phyloP scores from a whole-genome alignment of 2,888 invertebrate species.

The Plemyria rubiginata region DNA sequence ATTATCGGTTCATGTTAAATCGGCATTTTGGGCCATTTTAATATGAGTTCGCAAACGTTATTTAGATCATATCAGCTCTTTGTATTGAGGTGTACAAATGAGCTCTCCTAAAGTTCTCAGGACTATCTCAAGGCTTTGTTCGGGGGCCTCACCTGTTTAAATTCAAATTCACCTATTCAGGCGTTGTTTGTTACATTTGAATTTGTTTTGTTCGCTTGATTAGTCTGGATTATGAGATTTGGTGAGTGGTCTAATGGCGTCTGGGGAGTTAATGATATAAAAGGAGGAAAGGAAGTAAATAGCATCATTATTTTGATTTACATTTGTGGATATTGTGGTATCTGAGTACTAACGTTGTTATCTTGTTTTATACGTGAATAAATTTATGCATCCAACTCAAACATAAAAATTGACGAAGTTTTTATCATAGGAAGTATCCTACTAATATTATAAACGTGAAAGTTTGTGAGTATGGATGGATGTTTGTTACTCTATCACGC shows the following conservation, averaged over 20 bases:
- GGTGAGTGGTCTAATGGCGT: constrained; percentile 27
- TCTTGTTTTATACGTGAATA: too few relatives aligned
- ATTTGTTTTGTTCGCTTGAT: constrained; percentile 42
- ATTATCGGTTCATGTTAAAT: constrained; percentile 49
- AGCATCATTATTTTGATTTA: background rate
- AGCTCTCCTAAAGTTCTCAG: constrained; percentile 63
- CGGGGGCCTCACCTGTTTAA: constrained; percentile 43
- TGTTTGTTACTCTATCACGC: too few relatives aligned
- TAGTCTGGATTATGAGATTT: constrained; percentile 30
- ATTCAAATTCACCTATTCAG: constrained; percentile 38
- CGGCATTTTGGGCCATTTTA: constrained; percentile 71
- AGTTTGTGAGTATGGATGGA: too few relatives aligned
- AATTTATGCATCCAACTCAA: too few relatives aligned
- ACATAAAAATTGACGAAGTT: too few relatives aligned
- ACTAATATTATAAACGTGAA: too few relatives aligned
- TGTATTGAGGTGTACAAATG: constrained; percentile 80
- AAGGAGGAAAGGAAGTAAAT: constrained; percentile 1
- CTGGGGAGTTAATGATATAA: constrained; percentile 1
- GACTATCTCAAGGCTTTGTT: constrained; percentile 54
- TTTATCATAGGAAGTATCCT: too few relatives aligned
- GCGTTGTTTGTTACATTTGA: constrained; percentile 40
- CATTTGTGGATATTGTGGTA: background rate
- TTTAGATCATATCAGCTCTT: constrained; percentile 70
- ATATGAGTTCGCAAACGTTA: constrained; percentile 71
- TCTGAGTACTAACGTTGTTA: too few relatives aligned